Conservation (phyloP, 2,113 vertebrate species). For the Halichoeres trimaculatus region DNA sequence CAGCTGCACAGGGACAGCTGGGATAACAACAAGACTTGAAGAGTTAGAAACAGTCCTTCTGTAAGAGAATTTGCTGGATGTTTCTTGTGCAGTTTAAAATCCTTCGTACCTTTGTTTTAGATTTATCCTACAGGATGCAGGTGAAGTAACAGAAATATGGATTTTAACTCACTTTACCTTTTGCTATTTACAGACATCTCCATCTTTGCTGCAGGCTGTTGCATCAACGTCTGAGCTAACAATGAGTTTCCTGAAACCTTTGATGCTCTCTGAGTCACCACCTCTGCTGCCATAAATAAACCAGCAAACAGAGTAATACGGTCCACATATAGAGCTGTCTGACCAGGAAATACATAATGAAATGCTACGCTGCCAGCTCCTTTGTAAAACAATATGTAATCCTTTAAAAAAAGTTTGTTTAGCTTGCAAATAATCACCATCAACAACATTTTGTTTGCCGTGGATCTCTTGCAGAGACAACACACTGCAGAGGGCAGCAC, state of each 20-base stretch:
- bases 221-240: constrained; percentile 41
- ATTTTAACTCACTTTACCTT: constrained; percentile 12
- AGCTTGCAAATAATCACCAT: too few relatives aligned
- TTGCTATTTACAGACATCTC: constrained; percentile 6
- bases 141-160: neutral
- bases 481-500: too few relatives aligned
- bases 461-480: too few relatives aligned
- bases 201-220: neutral
- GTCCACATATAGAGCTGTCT: constrained; percentile 13
- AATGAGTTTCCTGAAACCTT: constrained; percentile 22
- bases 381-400: neutral
- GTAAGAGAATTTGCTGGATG: too few relatives aligned
- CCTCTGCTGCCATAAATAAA: constrained; percentile 51
- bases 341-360: constrained; percentile 18
- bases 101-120: too few relatives aligned
- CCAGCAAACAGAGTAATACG: constrained; percentile 39
- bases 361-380: neutral
- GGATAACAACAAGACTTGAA: too few relatives aligned
- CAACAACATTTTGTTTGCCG: too few relatives aligned
- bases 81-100: too few relatives aligned
- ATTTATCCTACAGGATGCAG: too few relatives aligned
- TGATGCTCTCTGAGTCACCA: constrained; percentile 40
- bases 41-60: too few relatives aligned
- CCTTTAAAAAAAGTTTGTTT: neutral
- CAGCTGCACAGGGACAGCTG: neutral